Conservation (phyloP, 1,140 invertebrate species). For the Pachypsylla venusta region DNA sequence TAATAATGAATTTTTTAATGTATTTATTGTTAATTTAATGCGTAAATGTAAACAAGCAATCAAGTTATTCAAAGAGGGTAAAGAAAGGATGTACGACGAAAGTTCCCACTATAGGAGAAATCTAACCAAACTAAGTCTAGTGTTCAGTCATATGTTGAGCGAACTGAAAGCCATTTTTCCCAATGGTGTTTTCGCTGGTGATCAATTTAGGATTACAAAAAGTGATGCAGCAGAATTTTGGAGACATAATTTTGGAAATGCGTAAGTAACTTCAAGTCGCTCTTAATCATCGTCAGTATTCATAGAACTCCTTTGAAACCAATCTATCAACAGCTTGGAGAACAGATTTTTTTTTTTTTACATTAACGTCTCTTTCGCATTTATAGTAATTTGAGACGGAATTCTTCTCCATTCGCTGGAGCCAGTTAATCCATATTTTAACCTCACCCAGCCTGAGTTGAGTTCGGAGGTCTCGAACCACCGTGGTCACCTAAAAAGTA, state of each 20-base stretch:
- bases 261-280: conserved; percentile 41
- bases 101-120: conserved; percentile 88
- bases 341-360: too few relatives aligned
- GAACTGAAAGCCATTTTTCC: conserved; percentile 98
- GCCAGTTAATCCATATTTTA: too few relatives aligned
- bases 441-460: too few relatives aligned
- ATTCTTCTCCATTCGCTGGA: too few relatives aligned
- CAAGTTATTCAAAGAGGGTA: conserved; percentile 95
- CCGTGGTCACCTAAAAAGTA: too few relatives aligned
- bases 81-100: conserved; percentile 98
- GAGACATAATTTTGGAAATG: conserved; percentile 90
- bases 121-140: conserved; percentile 93
- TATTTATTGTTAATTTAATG: conserved; percentile 97
- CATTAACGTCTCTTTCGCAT: too few relatives aligned
- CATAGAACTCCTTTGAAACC: too few relatives aligned
- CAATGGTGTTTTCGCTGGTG: conserved; percentile 84
- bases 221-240: conserved; percentile 98
- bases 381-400: too few relatives aligned
- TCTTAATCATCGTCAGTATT: too few relatives aligned
- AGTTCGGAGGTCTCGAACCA: too few relatives aligned
- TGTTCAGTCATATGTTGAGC: conserved; percentile 99
- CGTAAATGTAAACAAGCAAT: conserved; percentile 97
- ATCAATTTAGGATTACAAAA: conserved; percentile 97
- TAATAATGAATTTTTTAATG: conserved; percentile 90
- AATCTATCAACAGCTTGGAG: too few relatives aligned